Conservation (phyloP, 2,113 vertebrate species). For the Istiophorus platypterus region DNA sequence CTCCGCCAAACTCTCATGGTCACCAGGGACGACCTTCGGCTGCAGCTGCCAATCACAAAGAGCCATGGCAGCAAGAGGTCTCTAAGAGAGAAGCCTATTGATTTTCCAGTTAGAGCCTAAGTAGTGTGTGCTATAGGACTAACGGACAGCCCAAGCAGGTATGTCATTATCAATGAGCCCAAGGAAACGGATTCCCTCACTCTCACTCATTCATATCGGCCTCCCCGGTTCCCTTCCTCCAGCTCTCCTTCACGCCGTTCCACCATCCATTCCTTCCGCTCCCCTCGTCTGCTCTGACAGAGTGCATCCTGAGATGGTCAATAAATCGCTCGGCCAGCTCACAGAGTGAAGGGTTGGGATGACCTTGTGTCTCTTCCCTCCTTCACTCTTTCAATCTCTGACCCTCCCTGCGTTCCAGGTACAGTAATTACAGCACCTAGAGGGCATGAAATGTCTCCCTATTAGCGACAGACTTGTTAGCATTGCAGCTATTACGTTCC, state of each 20-base stretch:
- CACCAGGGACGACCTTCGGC: conserved; percentile 95
- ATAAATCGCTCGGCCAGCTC: conserved; percentile 92
- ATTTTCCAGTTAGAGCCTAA: conserved; percentile 99
- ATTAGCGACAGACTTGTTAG: conserved; percentile 40
- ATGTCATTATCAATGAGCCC: conserved; percentile 99
- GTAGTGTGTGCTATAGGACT: conserved; percentile 96
- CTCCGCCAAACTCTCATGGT: conserved; percentile 87
- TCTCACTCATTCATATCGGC: conserved; percentile 91
- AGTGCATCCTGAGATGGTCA: conserved; percentile 87
- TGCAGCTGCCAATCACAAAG: conserved; percentile 96
- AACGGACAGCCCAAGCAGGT: conserved; percentile 97
- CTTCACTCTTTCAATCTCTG: conserved; percentile 26
- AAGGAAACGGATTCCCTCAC: conserved; percentile 86
- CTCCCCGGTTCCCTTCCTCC: conserved; percentile 30
- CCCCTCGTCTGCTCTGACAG: conserved; percentile 87
- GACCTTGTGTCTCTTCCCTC: conserved; percentile 59
- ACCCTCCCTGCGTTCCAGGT: conserved; percentile 19
- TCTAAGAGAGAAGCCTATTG: conserved; percentile 93
- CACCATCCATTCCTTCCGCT: conserved; percentile 71
- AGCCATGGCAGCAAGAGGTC: conserved; percentile 92
- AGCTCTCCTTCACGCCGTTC: conserved; percentile 49
- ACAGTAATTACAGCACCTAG: conserved; percentile 67
- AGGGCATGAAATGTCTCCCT: conserved; percentile 60
- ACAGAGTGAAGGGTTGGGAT: conserved; percentile 69
- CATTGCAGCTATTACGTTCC: conserved; percentile 12